Conservation (phyloP, 1,140 invertebrate genomes). For the Hyles euphorbiae region DNA sequence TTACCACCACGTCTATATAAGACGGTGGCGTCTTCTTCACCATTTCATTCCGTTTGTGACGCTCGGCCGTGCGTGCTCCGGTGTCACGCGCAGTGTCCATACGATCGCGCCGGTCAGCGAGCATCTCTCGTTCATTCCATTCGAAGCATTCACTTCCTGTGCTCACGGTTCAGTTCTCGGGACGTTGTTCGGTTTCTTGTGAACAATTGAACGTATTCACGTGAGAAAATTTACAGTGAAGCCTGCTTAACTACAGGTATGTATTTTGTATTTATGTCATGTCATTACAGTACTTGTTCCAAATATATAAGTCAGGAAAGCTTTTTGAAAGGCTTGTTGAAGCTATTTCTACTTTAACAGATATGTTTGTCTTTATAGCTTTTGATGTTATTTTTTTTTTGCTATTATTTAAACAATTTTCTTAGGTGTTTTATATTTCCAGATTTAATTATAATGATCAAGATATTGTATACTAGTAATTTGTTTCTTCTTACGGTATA, state of each 20-base stretch:
- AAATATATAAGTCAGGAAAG: too few relatives aligned
- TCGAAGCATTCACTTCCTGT: conserved; percentile 38
- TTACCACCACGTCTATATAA: conserved; percentile 73
- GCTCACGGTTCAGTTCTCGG: conserved; percentile 45
- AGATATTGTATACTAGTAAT: too few relatives aligned
- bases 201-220: conserved; percentile 46
- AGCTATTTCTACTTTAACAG: too few relatives aligned
- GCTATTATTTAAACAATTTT: too few relatives aligned
- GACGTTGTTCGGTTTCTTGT: conserved; percentile 59
- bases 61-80: conserved; percentile 45
- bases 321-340: too few relatives aligned
- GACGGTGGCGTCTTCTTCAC: conserved; percentile 69
- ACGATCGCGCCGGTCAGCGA: conserved; percentile 31
- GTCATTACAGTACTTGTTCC: not conserved
- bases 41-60: conserved; percentile 73
- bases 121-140: conserved; percentile 2
- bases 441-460: too few relatives aligned
- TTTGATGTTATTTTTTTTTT: too few relatives aligned
- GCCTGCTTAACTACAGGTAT: conserved; percentile 25
- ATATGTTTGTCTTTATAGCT: too few relatives aligned
- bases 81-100: conserved; percentile 41
- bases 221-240: conserved; percentile 17
- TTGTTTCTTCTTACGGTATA: too few relatives aligned
- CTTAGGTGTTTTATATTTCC: too few relatives aligned
- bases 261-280: not conserved